Evolutionary conservation across 2,113 vertebrate genomes (phyloP), one percentile per base, ranked within the genome.

Genomic region (Amphiprion percula): DNA sequence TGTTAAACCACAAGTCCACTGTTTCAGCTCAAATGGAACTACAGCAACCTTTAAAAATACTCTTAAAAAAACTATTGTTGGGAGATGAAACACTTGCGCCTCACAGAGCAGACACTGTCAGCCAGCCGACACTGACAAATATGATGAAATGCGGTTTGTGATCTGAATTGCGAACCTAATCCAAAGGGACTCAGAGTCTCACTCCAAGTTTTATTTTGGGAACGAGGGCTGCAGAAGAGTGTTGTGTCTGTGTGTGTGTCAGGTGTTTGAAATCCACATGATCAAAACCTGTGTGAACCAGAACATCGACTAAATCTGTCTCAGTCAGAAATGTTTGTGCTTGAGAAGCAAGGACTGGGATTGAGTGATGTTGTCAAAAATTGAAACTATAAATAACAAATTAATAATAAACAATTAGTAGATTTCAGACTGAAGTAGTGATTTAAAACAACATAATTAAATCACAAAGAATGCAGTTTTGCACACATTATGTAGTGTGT

Each of bases 171-270:
- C 4, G 15, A 81, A 79, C 55, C 19, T 69, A 90, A 82, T 82
- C 78, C 74, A 68, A 61, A 10, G 52, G 81, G 82, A 86, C 69
- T 83, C 66, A 11, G 4, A 61, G 76, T 68, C 82, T 78, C 62
- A 53, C 64, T 64, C 60, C 26, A 8, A 47, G 54, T 76, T 80
- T 90, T 90, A 93, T 91, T 94, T 92, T 93, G 46, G 87, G 90
- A 82, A 62, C n/a, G 46, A 74, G 53, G 61, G 62, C 70, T 77
- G 82, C 70, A 74, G 58, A 60, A 15, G 30, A 78, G 52, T 4
- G 0, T 39, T 39, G 47, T n/a, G 63, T 61, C 50, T 24, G 49
- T 21, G 53, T 49, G 50, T 58, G 53, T 58, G 19, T 54, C 1
- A 55, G 56, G 10, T 11, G 17, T 68, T 80, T 65, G 21, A 71